Evolutionary conservation across 1,140 invertebrate species (phyloP), one percentile per base, ranked within the genome.

Genomic region (Oncopodura yosiiana): DNA sequence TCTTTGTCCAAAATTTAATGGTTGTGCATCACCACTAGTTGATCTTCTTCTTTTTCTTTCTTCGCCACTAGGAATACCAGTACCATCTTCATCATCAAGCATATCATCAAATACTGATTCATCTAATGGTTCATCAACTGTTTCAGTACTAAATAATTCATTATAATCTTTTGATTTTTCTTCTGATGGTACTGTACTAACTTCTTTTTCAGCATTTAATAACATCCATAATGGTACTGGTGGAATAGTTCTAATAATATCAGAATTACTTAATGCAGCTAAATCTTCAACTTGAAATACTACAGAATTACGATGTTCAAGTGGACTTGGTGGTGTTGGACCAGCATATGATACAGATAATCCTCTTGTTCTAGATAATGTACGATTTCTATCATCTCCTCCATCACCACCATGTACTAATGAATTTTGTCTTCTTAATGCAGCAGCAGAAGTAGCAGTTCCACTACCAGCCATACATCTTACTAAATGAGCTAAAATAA

Each of bases 141-240:
- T 78, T 72, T 53, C 65, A 32, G 86, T 73, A 59, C 83, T 83
- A 68, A 94, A 93, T 38, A 94, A 69, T 65, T 89, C 84, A 59
- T 86, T 85, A 63, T 94, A 94, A 69, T 91, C 87, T 70, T 85
- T 59, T 49, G 67, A 59, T 51, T 69, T 66, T 24, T 69, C 67
- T 41, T 67, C 66, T 60, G 23, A 59, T 53, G 36, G 60, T 56
- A 26, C 52, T 51, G 21, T 73, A 68, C 53, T 60, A 24, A 73
- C 80, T 69, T 94, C 90, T 57, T 89, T 83, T 68, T 99, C 95
- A 3, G 94, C 92, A 26, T 88, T 86, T 1, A 99, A 72, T 0
- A 99, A 73, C 2, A 91, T 92, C 86, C 94, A 98, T 11, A 99
- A 71, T 2, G 95, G 96, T 21, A 99, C 70, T 0, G 95, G 94